phyloP scores from a whole-genome alignment of 2,888 invertebrate genomes.

The Nephrotoma flavescens region DNA sequence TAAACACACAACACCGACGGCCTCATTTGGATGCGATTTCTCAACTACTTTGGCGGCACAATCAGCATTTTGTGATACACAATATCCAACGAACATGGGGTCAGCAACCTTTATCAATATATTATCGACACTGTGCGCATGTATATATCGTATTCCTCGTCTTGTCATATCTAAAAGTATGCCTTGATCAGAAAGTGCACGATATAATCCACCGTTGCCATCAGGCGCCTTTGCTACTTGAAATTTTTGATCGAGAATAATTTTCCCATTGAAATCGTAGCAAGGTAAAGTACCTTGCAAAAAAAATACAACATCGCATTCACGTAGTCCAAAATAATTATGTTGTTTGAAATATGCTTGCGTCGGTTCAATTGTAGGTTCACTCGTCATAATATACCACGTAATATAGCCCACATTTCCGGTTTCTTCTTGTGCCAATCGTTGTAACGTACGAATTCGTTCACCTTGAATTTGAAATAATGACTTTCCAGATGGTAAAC shows the following conservation, averaged over 20 bases:
- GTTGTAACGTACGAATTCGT: slow-evolving; percentile 63
- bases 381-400: slow-evolving; percentile 97
- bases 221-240: slow-evolving; percentile 82
- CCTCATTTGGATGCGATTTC: slow-evolving; percentile 79
- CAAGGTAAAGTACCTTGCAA: slow-evolving; percentile 90
- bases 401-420: slow-evolving; percentile 46
- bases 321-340: slow-evolving; percentile 72
- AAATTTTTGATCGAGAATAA: slow-evolving; percentile 68
- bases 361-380: slow-evolving; percentile 79
- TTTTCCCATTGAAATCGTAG: slow-evolving; percentile 85
- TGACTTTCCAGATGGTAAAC: slow-evolving; percentile 76
- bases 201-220: slow-evolving; percentile 78
- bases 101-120: slow-evolving; percentile 98
- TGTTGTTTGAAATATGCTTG: slow-evolving; percentile 62
- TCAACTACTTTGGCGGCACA: slow-evolving; percentile 95
- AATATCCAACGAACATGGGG: slow-evolving; percentile 91
- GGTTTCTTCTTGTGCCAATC: slow-evolving; percentile 53
- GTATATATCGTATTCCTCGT: slow-evolving; percentile 74
- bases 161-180: slow-evolving; percentile 65
- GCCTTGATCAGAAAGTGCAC: slow-evolving; percentile 58
- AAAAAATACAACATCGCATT: slow-evolving; percentile 72
- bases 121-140: slow-evolving; percentile 98
- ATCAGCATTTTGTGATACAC: slow-evolving; percentile 74
- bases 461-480: slow-evolving; percentile 93
- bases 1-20: slow-evolving; percentile 91